Evolutionary conservation across 2,113 vertebrate genomes (phyloP).

Genomic region (Eudyptes chrysolophus): DNA sequence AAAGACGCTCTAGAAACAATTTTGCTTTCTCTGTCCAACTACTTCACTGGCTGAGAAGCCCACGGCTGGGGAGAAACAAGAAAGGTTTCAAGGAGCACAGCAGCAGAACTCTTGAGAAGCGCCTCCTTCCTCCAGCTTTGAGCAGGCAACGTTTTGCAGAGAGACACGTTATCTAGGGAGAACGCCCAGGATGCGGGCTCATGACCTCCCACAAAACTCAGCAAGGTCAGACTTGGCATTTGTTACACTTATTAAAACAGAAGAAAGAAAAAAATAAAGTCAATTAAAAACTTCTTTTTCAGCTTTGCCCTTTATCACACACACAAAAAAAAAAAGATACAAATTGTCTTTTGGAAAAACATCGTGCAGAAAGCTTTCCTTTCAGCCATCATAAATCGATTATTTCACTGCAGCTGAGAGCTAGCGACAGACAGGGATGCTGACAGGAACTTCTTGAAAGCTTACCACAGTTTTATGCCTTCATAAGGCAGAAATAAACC

Average conservation of each 20-base stretch:
- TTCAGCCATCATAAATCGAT: background rate
- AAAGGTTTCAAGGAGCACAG: background rate
- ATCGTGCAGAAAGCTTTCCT: background rate
- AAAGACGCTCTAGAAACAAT: background rate
- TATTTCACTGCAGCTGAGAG: background rate
- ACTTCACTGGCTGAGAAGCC: background rate
- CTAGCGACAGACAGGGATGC: fast-evolving
- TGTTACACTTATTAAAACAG: background rate
- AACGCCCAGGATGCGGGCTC: no score
- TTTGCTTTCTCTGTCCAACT: background rate
- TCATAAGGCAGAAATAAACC: background rate
- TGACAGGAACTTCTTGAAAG: no score
- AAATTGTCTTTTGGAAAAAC: background rate
- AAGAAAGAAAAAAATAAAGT: background rate
- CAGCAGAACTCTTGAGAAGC: background rate
- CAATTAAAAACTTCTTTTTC: background rate
- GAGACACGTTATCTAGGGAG: background rate
- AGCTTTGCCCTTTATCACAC: background rate
- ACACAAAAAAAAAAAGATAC: no score
- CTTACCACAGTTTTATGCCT: background rate
- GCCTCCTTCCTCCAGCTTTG: background rate
- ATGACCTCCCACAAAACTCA: background rate
- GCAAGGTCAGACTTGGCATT: background rate
- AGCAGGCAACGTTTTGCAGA: no score
- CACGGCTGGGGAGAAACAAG: background rate